Percentiles rank a stretch among this genome's conserved stretches.
These are phyloP conservation scores for Sciurus niger DNA, from an alignment of 2,113 vertebrate species.

Conservation along the genomic window DNA sequence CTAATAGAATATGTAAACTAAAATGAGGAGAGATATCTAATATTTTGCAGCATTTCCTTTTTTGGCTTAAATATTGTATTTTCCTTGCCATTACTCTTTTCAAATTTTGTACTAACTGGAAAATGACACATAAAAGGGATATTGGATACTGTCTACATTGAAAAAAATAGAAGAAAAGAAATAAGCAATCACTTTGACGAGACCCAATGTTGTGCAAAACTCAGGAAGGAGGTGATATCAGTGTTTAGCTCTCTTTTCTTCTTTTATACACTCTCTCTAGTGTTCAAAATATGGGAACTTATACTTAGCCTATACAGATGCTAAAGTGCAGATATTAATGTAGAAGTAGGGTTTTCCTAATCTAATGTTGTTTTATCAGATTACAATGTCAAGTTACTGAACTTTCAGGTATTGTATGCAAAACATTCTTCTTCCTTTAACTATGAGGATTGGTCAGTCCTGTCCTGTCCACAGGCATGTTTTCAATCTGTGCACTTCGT, in stretches of 20 bases:
- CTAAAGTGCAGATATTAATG: neutral
- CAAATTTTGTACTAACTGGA: slow-evolving; percentile 60
- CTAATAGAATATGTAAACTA: neutral
- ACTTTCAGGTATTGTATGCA: neutral
- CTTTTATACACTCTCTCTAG: slow-evolving; percentile 75
- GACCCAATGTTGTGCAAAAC: neutral
- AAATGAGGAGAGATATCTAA: neutral
- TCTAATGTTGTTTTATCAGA: neutral
- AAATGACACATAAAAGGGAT: neutral
- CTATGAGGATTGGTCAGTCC: neutral
- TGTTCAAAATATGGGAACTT: slow-evolving; percentile 68
- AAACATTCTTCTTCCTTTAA: neutral
- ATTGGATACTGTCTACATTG: neutral
- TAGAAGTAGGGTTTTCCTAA: neutral
- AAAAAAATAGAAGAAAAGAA: neutral
- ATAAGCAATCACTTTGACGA: neutral
- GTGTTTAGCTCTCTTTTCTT: neutral
- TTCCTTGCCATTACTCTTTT: slow-evolving; percentile 1
- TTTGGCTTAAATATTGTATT: neutral
- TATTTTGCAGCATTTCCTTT: neutral
- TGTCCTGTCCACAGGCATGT: neutral
- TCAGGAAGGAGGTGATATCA: neutral
- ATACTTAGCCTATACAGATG: neutral
- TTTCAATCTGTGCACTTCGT: neutral
- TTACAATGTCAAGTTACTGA: neutral